Evolutionary conservation across 2,888 invertebrate species (phyloP).

Genomic region (Agriopis aurantiaria): DNA sequence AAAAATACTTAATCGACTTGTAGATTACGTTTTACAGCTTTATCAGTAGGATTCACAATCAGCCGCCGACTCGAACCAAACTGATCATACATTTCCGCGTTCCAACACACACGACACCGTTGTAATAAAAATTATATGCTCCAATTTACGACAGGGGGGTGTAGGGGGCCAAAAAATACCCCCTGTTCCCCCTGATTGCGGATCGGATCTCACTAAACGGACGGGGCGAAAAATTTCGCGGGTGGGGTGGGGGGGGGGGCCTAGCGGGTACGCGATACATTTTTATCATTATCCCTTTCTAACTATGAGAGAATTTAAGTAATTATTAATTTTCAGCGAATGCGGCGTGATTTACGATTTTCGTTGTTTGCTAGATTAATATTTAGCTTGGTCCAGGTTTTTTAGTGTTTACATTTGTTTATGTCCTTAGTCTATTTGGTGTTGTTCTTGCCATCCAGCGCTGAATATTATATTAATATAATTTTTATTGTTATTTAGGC

Average conservation of each 20-base stretch:
- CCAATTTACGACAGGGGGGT: constrained; percentile 79
- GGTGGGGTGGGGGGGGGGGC: constrained; percentile 61
- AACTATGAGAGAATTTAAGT: constrained; percentile 79
- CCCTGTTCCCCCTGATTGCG: constrained; percentile 78
- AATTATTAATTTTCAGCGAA: constrained; percentile 77
- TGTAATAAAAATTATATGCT: constrained; percentile 87
- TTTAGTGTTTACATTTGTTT: not conserved
- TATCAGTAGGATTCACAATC: constrained; percentile 14
- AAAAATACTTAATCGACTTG: not conserved
- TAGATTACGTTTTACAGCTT: constrained; percentile 11
- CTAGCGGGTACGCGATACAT: constrained; percentile 74
- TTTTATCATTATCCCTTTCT: constrained; percentile 83
- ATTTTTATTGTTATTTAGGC: too few relatives aligned
- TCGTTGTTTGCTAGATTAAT: constrained; percentile 17
- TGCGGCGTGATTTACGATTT: constrained; percentile 48
- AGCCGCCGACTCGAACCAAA: constrained; percentile 9
- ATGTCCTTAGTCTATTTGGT: not conserved
- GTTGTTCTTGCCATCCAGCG: too few relatives aligned
- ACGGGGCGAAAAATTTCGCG: constrained; percentile 76
- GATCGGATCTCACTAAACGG: constrained; percentile 84
- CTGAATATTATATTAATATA: too few relatives aligned
- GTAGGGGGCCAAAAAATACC: constrained; percentile 68
- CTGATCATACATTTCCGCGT: constrained; percentile 41
- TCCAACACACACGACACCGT: constrained; percentile 75
- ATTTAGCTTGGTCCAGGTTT: not conserved